A percentile compares a stretch with the other conserved stretches of the same genome.
phyloP scores from a whole-genome alignment of 2,113 vertebrate species.

The Eretmochelys imbricata region DNA sequence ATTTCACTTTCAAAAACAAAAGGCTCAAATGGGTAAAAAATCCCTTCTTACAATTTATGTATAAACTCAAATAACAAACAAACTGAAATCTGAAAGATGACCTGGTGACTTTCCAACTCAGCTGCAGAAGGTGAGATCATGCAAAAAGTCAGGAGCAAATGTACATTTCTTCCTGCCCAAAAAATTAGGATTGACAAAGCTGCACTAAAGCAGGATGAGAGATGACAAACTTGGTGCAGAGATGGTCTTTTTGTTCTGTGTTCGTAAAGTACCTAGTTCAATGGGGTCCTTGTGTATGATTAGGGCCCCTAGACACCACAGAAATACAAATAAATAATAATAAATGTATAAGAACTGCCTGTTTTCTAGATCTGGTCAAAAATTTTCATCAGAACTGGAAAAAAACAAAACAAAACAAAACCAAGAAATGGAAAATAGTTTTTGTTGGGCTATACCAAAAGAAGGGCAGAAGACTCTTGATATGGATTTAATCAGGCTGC shows the following conservation, averaged over 20 bases:
- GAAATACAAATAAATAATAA: neutral
- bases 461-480: too few relatives aligned
- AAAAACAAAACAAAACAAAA: too few relatives aligned
- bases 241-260: neutral
- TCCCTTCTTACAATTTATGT: neutral
- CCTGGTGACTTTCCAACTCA: neutral
- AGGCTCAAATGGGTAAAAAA: neutral
- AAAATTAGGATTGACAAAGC: neutral
- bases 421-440: too few relatives aligned
- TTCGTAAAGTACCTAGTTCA: neutral
- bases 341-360: neutral
- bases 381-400: neutral
- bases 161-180: neutral
- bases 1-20: neutral
- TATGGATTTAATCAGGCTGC: too few relatives aligned
- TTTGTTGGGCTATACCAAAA: too few relatives aligned
- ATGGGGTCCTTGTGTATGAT: neutral
- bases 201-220: neutral
- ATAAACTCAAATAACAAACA: neutral
- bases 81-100: neutral
- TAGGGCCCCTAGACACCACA: neutral
- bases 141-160: neutral
- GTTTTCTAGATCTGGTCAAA: neutral
- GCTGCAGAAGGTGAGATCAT: neutral
- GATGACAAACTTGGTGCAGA: neutral